phyloP scores from a whole-genome alignment of 2,888 invertebrate species.

The Hypolimnas misippus region DNA sequence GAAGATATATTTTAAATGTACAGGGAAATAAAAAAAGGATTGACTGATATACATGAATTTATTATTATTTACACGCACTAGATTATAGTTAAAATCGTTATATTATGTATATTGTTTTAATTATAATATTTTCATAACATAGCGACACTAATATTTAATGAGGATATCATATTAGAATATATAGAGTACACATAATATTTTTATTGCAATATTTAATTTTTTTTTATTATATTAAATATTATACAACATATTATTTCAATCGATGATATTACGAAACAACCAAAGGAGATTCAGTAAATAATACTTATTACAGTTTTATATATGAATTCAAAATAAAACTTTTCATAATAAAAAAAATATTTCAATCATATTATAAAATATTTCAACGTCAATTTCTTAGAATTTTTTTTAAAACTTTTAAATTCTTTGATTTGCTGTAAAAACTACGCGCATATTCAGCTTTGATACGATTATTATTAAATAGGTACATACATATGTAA shows the following conservation, averaged over 20 bases:
- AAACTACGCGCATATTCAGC: not conserved
- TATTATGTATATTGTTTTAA: slow-evolving; percentile 23
- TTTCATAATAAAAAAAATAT: too few species aligned
- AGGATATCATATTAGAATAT: slow-evolving; percentile 21
- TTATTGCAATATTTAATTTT: not conserved
- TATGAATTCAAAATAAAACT: not conserved
- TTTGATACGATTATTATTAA: slow-evolving; percentile 5
- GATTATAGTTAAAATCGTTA: slow-evolving; percentile 26
- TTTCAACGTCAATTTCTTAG: not conserved
- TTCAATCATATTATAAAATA: not conserved
- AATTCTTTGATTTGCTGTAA: not conserved
- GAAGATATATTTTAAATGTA: not conserved
- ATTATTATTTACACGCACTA: slow-evolving; percentile 38
- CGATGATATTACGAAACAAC: not conserved
- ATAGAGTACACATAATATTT: slow-evolving; percentile 2
- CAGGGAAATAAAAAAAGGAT: slow-evolving; percentile 10
- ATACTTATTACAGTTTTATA: not conserved
- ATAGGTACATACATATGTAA: slow-evolving; percentile 15
- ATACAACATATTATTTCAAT: slow-evolving; percentile 11
- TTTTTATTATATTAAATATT: slow-evolving; percentile 8
- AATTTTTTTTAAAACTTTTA: not conserved
- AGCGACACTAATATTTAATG: slow-evolving; percentile 24
- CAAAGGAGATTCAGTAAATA: not conserved
- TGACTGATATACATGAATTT: slow-evolving; percentile 32
- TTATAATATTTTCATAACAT: slow-evolving; percentile 25